Evolutionary conservation across 2,888 invertebrate species (phyloP).

Genomic region (Vanessa cardui): DNA sequence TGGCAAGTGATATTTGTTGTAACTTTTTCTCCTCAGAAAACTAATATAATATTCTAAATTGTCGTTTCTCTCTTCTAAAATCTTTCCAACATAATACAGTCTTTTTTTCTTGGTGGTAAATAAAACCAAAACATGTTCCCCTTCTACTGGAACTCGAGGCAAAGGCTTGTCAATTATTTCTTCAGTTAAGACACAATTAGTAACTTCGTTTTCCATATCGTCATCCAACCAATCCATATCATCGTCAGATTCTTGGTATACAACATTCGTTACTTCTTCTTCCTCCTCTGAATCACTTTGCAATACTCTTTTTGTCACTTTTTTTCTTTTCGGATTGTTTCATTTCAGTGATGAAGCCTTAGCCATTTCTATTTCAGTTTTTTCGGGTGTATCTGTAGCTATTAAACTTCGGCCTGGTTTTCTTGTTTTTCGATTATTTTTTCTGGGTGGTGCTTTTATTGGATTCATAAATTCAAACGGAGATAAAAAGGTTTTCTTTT

Average conservation of each 20-base stretch:
- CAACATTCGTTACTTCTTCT: not conserved
- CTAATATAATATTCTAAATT: slow-evolving; percentile 15
- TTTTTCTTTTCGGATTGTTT: slow-evolving; percentile 13
- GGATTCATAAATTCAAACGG: slow-evolving; percentile 24
- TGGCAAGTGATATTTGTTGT: slow-evolving; percentile 8
- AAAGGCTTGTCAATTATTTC: not conserved
- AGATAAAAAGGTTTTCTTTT: not conserved
- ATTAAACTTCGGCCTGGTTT: slow-evolving; percentile 31
- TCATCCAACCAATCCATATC: not conserved
- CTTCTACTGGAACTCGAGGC: slow-evolving; percentile 11
- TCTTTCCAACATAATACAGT: slow-evolving; percentile 16
- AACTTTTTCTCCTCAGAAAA: slow-evolving; percentile 8
- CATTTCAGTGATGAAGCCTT: not conserved
- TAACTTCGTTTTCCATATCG: not conserved
- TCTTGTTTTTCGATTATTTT: slow-evolving; percentile 25
- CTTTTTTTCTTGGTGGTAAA: slow-evolving; percentile 18
- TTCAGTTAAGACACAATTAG: not conserved
- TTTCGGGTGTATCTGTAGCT: slow-evolving; percentile 39
- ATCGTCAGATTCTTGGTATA: not conserved
- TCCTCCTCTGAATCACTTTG: slow-evolving; percentile 16
- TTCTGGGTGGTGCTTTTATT: slow-evolving; percentile 31
- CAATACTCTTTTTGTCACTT: slow-evolving; percentile 1
- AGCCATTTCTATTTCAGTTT: slow-evolving; percentile 13
- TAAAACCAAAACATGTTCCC: slow-evolving; percentile 16
- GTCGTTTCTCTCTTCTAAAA: slow-evolving; percentile 10